These are phyloP conservation scores for Cavia aperea DNA, from an alignment of 2,113 vertebrate species.

Conservation along the genomic window DNA sequence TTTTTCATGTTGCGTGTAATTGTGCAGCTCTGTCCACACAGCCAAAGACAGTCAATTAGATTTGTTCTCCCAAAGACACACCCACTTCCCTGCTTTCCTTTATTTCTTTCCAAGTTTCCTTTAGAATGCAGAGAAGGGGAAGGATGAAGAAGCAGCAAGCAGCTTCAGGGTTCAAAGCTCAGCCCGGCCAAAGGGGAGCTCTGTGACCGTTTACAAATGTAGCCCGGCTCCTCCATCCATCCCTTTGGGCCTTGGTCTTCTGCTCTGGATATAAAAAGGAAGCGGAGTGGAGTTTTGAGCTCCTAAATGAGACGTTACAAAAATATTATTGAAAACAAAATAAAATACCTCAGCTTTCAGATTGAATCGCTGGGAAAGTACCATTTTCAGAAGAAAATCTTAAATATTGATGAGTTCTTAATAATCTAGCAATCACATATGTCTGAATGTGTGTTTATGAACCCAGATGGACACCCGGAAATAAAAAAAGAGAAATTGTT, in stretches of 20 bases:
- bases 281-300: neutral
- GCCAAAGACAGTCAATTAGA: conserved; percentile 4
- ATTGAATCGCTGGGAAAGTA: neutral
- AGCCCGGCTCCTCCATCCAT: too few species aligned
- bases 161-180: neutral
- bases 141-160: neutral
- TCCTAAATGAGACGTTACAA: neutral
- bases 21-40: neutral
- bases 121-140: neutral
- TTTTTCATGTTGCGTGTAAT: neutral
- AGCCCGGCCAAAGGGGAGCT: neutral
- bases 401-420: neutral
- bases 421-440: neutral
- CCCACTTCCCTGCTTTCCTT: neutral
- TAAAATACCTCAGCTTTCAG: neutral
- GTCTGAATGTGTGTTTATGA: neutral
- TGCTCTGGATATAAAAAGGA: neutral
- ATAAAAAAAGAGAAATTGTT: neutral
- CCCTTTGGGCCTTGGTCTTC: neutral
- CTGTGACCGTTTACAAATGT: neutral
- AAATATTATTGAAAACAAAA: conserved; percentile 10
- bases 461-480: neutral
- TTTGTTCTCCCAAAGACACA: neutral
- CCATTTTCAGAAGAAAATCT: neutral
- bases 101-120: neutral